Evolutionary conservation across 2,113 vertebrate species (phyloP).

Genomic region (Sarotherodon lohbergeri): DNA sequence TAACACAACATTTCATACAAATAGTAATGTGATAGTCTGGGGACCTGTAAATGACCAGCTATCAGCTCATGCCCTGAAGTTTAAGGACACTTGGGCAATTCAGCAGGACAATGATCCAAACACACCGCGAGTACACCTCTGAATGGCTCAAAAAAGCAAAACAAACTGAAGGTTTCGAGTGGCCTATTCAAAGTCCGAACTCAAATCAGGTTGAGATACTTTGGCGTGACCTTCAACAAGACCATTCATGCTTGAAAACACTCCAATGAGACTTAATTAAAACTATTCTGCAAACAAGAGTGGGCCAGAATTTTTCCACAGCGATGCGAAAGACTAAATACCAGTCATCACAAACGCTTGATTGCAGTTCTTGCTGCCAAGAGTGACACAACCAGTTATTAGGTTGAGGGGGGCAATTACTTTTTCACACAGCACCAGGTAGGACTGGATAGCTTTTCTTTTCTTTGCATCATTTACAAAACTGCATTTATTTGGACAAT

Average conservation of each 20-base stretch:
- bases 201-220: neutral
- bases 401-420: neutral
- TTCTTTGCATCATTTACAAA: neutral
- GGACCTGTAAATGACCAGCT: neutral
- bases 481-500: neutral
- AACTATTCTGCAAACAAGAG: neutral
- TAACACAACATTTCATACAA: neutral
- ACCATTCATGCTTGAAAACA: neutral
- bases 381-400: neutral
- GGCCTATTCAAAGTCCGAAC: neutral
- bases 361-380: neutral
- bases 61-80: neutral
- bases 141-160: neutral
- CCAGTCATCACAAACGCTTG: fast-evolving
- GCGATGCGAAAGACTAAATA: neutral
- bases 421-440: neutral
- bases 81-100: neutral
- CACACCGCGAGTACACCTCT: neutral
- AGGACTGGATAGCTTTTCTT: neutral
- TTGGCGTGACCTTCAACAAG: neutral
- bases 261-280: neutral
- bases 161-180: neutral
- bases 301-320: neutral
- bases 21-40: fast-evolving
- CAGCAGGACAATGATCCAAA: neutral